A percentile compares a stretch with the other conserved stretches of the same genome.
Evolutionary conservation across 1,140 invertebrate genomes (phyloP).

Genomic region (Papilio aristodemus): DNA sequence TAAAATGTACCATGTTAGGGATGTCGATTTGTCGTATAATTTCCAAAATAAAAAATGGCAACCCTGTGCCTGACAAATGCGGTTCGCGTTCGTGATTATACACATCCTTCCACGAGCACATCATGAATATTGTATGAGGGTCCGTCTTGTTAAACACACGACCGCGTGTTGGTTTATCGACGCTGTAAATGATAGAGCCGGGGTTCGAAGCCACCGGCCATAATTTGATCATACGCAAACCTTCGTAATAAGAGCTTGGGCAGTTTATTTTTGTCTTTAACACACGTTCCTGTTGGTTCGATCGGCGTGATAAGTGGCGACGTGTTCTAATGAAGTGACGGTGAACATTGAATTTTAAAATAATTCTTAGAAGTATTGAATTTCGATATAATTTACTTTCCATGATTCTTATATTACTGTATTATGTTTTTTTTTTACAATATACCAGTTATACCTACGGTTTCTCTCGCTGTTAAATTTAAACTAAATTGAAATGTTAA

Average conservation of each 20-base stretch:
- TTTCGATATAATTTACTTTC: too few relatives aligned
- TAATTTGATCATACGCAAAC: slow-evolving; percentile 21
- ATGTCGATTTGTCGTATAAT: background rate
- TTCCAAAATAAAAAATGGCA: slow-evolving; percentile 32
- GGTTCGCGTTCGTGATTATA: slow-evolving; percentile 55
- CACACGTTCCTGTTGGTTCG: background rate
- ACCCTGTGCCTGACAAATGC: slow-evolving; percentile 43
- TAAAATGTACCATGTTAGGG: too few relatives aligned
- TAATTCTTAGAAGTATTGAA: background rate
- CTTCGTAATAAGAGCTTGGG: background rate
- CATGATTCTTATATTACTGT: too few relatives aligned
- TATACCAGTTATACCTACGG: too few relatives aligned
- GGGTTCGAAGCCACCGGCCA: slow-evolving; percentile 30
- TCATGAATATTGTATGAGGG: slow-evolving; percentile 66
- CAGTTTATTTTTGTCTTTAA: slow-evolving; percentile 13
- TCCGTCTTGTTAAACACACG: slow-evolving; percentile 67
- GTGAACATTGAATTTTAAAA: background rate
- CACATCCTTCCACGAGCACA: slow-evolving; percentile 46
- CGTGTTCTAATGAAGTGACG: background rate
- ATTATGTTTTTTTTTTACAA: too few relatives aligned
- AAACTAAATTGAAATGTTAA: too few relatives aligned
- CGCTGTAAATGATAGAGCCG: slow-evolving; percentile 52
- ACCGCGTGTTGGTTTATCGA: slow-evolving; percentile 64
- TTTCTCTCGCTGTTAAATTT: too few relatives aligned
- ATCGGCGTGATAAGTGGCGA: background rate